Base-by-base conservation (phyloP, 2,888 invertebrate species). In the Cheilosia variabilis region DNA sequence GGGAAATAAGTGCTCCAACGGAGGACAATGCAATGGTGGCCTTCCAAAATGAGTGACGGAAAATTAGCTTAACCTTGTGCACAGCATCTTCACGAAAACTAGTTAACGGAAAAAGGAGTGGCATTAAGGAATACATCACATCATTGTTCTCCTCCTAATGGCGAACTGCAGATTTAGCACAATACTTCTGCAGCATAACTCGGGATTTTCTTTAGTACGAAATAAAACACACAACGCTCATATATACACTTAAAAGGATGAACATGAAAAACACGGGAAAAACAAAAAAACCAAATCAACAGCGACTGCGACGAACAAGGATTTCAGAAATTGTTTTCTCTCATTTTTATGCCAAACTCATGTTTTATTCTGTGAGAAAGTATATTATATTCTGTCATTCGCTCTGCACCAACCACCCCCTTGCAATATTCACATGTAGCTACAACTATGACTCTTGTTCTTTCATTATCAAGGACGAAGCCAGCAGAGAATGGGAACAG, bases 391-490 rank as follows among this genome's bases (percentile, higher is more conserved):
- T 69, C 63, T 75, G 57, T 43, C 57, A 58, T 78, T 73, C 62
- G 58, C 52, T 60, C 53, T 43, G 58, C 31, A 55, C 68, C 22
- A 43, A 45, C 37, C 79, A 58, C 57, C 45, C 63, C 78, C 68
- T 24, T 24, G 24, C 62, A 47, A 37, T 27, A 31, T 19, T 10
- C 37, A 41, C 55, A 57, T 55, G 53, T 63, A 45, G 47, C 50
- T 66, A 66, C 57, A 80, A 66, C 84, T 80, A 69, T 69, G 53
- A 69, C 37, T 84, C 83, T 80, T 75, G 80, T 84, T 84, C 55
- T 84, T 80, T 84, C 84, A 84, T 84, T 84, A 84, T 71, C 84
- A 84, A 84, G 84, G 84, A 84, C 84, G 71, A 75, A 47, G 24
- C 24, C 4, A 34, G 55, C 17, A 37, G 53, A 24, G 37, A 65